phyloP scores from a whole-genome alignment of 2,888 invertebrate species.

The Drosophila nr. perissopoda region DNA sequence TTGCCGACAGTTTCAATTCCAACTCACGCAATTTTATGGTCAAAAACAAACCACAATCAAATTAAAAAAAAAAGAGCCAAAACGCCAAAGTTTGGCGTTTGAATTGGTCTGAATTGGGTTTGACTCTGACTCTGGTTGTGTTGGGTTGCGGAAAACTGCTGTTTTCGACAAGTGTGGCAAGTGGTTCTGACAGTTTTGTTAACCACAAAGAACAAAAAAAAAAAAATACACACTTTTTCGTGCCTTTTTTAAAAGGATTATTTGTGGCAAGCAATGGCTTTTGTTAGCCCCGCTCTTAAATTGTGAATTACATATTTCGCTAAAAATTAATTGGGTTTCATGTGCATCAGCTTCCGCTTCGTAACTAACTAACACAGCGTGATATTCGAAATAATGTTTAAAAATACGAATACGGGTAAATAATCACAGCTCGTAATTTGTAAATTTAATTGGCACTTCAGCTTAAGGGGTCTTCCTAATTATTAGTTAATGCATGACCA shows the following conservation, averaged over 20 bases:
- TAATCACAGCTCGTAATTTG: slow-evolving; percentile 5
- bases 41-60: slow-evolving; percentile 49
- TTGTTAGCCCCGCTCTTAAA: slow-evolving; percentile 30
- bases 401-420: slow-evolving; percentile 2
- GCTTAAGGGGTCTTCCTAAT: slow-evolving; percentile 29
- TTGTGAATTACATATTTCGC: slow-evolving; percentile 59
- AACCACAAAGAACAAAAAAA: slow-evolving; percentile 29
- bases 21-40: slow-evolving; percentile 32
- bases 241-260: slow-evolving; percentile 36
- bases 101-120: slow-evolving; percentile 24
- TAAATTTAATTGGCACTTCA: slow-evolving; percentile 28
- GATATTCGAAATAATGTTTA: slow-evolving; percentile 30
- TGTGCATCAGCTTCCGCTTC: slow-evolving; percentile 40
- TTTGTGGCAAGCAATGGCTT: slow-evolving; percentile 32
- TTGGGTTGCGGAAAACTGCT: slow-evolving; percentile 3
- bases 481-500: slow-evolving; percentile 1
- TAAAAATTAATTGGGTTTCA: slow-evolving; percentile 66
- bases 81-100: slow-evolving; percentile 35
- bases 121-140: neutral
- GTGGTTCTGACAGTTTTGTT: slow-evolving; percentile 48
- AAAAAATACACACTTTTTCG: neutral
- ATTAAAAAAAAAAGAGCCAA: slow-evolving; percentile 37
- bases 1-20: slow-evolving; percentile 15
- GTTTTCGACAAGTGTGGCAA: slow-evolving; percentile 51
- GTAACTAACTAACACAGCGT: slow-evolving; percentile 32